Base-by-base conservation (phyloP, 2,113 vertebrate genomes). In the Beaufortia kweichowensis region DNA sequence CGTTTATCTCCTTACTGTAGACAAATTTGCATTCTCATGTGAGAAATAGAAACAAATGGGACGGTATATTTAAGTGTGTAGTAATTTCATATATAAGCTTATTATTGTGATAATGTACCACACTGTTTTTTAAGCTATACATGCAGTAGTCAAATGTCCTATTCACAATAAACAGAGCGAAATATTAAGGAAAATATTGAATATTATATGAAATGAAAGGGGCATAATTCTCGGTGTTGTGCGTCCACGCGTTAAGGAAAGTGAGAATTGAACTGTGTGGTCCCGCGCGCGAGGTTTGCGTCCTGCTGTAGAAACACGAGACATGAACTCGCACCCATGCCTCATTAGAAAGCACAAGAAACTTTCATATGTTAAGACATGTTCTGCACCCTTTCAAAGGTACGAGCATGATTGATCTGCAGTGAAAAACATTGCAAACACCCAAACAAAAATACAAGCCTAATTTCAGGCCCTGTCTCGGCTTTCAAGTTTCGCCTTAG, bases 291-390 rank as follows among this genome's bases (percentile, higher is more conserved):
- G 35, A 29, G 11, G 31, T 65, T 55, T 9, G 50, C n/a, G 81
- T 79, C 79, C 71, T 78, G 82, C 73, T 88, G 81, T 82, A 82
- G 83, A 81, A 79, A 79, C 81, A 73, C 64, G 80, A 84, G 71
- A 59, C 50, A 23, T 77, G 79, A 64, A 21, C 56, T 74, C 33
- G 61, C 67, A 43, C 23, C 26, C 75, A 74, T 23, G 74, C 78
- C 76, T 81, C 78, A 80, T 88, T 87, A 86, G 82, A 86, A 41
- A 53, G 35, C 55, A 73, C 24, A 81, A 67, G 46, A 48, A 76
- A 74, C 55, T 79, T 50, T 28, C 71, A 65, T 77, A 80, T 56
- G 61, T 69, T 77, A 73, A 48, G 77, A 29, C 76, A 76, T 59
- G 14, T 69, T 64, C 8, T 75, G 48, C 55, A 61, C 46, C 53